Evolutionary conservation across 2,797 vertebrate species (phyloP).

Genomic region (Fistularia commersonii): DNA sequence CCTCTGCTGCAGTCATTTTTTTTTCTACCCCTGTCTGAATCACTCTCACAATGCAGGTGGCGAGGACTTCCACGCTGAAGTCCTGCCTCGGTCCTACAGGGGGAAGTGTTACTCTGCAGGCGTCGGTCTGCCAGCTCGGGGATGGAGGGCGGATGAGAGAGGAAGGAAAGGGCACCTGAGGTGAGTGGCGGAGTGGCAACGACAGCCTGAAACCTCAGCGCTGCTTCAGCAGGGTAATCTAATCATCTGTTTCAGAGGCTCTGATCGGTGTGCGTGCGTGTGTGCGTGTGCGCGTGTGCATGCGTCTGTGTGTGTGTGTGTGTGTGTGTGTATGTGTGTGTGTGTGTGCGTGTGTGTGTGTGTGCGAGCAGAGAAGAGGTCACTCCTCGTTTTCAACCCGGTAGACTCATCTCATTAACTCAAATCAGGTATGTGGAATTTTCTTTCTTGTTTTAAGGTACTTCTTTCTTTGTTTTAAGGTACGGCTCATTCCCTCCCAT

Average conservation of each 20-base stretch:
- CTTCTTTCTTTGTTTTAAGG: no score
- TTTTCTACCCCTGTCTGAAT: slow-evolving; percentile 15
- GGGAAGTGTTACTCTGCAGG: slow-evolving; percentile 53
- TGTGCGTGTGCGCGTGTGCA: background rate
- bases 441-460: no score
- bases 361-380: no score
- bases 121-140: background rate
- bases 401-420: no score
- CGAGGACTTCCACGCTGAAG: slow-evolving; percentile 24
- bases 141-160: no score
- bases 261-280: no score
- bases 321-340: background rate
- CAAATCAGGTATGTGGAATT: no score
- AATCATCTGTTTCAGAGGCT: slow-evolving; percentile 54
- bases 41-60: slow-evolving; percentile 7
- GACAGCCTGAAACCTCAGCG: slow-evolving; percentile 48
- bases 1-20: slow-evolving; percentile 2
- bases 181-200: slow-evolving; percentile 58
- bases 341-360: background rate
- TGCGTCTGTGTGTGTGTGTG: background rate
- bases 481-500: no score
- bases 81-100: slow-evolving; percentile 48
- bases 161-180: slow-evolving; percentile 62
- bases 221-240: slow-evolving; percentile 55
- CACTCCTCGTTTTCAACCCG: no score